Evolutionary conservation across 2,888 invertebrate species (phyloP), one percentile per base, ranked within the genome.

Genomic region (Exocentrus adspersus): DNA sequence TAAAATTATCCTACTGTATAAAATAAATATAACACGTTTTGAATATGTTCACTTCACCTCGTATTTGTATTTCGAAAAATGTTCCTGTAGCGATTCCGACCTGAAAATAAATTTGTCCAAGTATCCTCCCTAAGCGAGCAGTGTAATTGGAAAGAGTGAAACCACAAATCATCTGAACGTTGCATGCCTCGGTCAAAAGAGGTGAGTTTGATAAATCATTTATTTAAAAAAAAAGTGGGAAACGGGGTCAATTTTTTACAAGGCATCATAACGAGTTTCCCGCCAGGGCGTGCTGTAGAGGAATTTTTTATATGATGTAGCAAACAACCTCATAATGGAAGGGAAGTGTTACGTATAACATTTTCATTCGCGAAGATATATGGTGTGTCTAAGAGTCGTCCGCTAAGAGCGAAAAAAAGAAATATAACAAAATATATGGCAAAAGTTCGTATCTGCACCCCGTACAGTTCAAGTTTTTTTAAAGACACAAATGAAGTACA

Each of bases 161-260:
- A 37, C 37, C 37, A 37, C 37, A 37, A 37, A 37, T 37, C 37
- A 37, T 37, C 37, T 37, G 37, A 37, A n/a, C 37, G 12, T 37
- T 37, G 37, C 37, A 37, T 37, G 37, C 37, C n/a, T 12, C 37
- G 12, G 37, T 12, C 37, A 14, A 37, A 37, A 37, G 37, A 37
- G 37, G 37, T 37, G 37, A 37, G 37, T 37, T 37, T 37, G 37
- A 37, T 37, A 37, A 37, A 37, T 37, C 37, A 37, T 37, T 37
- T 37, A 37, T 37, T 37, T 37, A n/a, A 37, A 37, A 37, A n/a
- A n/a, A 37, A 37, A 5, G 24, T 10, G 37, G 37, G 12, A 37
- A 37, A 37, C 37, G 37, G 37, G 37, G 37, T 37, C 37, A 37
- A 37, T 37, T 37, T 37, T 37, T 37, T 37, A 37, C 37, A n/a